phyloP scores from a whole-genome alignment of 35 echinoderm and acorn worm genomes.

The Hemicentrotus pulcherrimus region DNA sequence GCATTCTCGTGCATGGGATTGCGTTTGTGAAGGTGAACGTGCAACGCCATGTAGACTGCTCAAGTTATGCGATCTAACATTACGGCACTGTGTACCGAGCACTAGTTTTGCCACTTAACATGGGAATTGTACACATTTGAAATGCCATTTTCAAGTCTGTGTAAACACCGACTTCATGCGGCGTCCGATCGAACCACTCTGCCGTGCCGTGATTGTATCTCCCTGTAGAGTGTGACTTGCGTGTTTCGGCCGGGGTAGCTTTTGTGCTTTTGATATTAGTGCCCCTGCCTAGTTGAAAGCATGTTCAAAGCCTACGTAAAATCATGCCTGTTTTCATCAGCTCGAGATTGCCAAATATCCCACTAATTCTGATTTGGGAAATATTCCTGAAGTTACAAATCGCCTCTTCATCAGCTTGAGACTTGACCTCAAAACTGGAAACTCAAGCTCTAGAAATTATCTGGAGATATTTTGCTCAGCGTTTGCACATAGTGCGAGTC shows the following conservation, averaged over 20 bases:
- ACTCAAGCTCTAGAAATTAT: too few species aligned
- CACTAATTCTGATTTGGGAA: too few species aligned
- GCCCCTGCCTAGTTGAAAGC: not conserved
- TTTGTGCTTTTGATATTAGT: not conserved
- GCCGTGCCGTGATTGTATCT: not conserved
- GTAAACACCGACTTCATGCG: not conserved
- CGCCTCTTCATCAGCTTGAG: too few species aligned
- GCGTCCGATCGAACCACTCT: not conserved
- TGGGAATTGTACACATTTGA: slow-evolving; percentile 10
- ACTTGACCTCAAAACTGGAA: too few species aligned
- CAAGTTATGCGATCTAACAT: slow-evolving; percentile 1
- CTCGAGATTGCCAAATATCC: too few species aligned
- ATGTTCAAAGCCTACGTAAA: not conserved
- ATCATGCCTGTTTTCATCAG: too few species aligned
- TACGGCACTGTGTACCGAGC: not conserved
- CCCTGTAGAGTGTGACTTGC: not conserved
- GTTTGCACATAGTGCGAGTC: too few species aligned
- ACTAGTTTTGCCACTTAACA: slow-evolving; percentile 18
- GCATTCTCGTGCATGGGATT: not conserved
- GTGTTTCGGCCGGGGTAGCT: not conserved
- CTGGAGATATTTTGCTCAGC: too few species aligned
- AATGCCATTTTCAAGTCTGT: not conserved
- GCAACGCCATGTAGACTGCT: not conserved
- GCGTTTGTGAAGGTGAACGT: not conserved
- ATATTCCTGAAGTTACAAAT: too few species aligned